Evolutionary conservation across 2,113 vertebrate species (phyloP).

Genomic region (Oncorhynchus masou): DNA sequence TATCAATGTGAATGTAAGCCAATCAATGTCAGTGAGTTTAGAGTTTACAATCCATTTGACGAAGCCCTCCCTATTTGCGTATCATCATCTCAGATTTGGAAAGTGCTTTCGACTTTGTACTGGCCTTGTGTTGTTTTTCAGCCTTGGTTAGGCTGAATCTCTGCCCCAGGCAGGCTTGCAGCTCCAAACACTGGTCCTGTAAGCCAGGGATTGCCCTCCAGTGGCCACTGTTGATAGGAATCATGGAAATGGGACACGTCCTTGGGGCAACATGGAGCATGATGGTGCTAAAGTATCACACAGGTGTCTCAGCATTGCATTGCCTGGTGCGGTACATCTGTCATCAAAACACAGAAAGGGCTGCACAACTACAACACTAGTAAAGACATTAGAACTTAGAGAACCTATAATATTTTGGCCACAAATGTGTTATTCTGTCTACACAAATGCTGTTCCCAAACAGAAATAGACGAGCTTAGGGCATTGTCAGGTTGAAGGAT

Average conservation of each 20-base stretch:
- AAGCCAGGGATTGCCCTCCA: constrained; percentile 69
- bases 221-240: constrained; percentile 48
- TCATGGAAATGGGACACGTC: background rate
- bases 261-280: too few relatives aligned
- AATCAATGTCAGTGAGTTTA: background rate
- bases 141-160: background rate
- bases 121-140: background rate
- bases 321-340: too few relatives aligned
- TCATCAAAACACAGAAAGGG: too few relatives aligned
- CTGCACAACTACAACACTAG: too few relatives aligned
- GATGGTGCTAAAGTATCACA: background rate
- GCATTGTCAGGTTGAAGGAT: too few relatives aligned
- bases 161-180: background rate
- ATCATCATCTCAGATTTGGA: background rate
- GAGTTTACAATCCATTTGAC: background rate
- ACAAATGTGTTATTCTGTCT: too few relatives aligned
- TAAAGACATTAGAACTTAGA: too few relatives aligned
- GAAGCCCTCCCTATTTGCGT: background rate
- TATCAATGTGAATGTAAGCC: background rate
- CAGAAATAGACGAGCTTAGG: too few relatives aligned
- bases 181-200: constrained; percentile 13
- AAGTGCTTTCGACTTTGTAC: background rate
- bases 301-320: background rate
- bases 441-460: too few relatives aligned
- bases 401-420: too few relatives aligned